These are phyloP conservation scores for Nasua narica DNA, from an alignment of 2,797 vertebrate genomes.

Conservation along the genomic window DNA sequence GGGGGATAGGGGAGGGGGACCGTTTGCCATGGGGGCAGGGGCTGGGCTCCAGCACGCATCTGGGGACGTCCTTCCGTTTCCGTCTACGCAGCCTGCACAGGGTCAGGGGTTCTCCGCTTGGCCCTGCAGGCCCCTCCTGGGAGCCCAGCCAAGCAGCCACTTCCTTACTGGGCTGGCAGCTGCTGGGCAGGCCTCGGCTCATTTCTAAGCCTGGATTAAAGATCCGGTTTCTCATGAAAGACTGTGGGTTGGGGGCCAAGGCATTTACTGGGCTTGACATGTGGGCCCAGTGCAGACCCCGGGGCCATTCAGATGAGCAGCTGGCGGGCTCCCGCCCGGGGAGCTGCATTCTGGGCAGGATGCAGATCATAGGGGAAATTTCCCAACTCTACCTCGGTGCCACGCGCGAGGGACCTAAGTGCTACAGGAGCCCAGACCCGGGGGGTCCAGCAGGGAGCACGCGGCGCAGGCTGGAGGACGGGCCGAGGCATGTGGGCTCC, in stretches of 20 bases:
- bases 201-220: slow-evolving; percentile 8
- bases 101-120: neutral
- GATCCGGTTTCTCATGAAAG: neutral
- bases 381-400: neutral
- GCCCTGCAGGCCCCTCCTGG: neutral
- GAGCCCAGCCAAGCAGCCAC: neutral
- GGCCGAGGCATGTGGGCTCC: neutral
- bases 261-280: neutral
- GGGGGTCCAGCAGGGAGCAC: neutral
- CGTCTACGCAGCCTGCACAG: neutral
- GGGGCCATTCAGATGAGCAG: neutral
- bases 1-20: neutral
- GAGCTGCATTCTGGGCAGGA: neutral
- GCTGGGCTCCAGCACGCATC: neutral
- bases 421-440: too few species aligned
- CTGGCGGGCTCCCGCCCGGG: neutral
- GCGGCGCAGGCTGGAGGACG: neutral
- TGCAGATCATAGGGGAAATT: neutral
- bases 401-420: neutral
- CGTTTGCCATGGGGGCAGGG: too few species aligned
- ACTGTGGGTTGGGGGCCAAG: neutral
- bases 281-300: neutral
- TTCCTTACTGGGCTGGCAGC: neutral
- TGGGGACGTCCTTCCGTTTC: neutral
- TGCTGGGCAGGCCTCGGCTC: neutral